Percentiles rank a stretch among this genome's conserved stretches.
phyloP scores from a whole-genome alignment of 2,888 invertebrate species.

The Drosophila subsilvestris region DNA sequence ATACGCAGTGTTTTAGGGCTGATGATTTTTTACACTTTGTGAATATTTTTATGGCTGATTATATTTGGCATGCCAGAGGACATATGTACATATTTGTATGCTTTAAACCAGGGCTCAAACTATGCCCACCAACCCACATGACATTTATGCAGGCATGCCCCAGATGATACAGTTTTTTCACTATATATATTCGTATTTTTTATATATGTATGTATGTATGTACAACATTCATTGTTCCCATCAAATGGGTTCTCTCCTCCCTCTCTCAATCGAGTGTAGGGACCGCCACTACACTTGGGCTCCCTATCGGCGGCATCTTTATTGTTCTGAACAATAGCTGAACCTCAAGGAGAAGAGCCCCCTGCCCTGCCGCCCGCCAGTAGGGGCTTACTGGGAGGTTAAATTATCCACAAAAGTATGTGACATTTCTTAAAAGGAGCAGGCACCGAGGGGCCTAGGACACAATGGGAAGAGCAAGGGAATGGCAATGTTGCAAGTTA shows the following conservation, averaged over 20 bases:
- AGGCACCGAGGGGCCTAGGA: neutral
- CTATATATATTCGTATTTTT: neutral
- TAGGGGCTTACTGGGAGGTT: neutral
- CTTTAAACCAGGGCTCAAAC: neutral
- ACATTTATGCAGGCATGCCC: slow-evolving; percentile 8
- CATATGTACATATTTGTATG: slow-evolving; percentile 2
- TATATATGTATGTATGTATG: neutral
- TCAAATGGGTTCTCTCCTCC: slow-evolving; percentile 28
- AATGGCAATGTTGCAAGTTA: slow-evolving; percentile 49
- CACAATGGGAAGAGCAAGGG: slow-evolving; percentile 11
- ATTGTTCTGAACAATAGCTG: slow-evolving; percentile 35
- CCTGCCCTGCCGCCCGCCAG: neutral
- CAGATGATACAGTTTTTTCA: slow-evolving; percentile 10
- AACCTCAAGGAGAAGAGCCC: neutral
- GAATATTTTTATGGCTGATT: slow-evolving; percentile 9
- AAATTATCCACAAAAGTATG: slow-evolving; percentile 40
- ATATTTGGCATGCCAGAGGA: slow-evolving; percentile 14
- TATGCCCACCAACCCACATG: neutral
- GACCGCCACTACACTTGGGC: neutral
- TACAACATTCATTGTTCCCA: slow-evolving; percentile 22
- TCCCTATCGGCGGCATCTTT: slow-evolving; percentile 42
- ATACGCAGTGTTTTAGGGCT: slow-evolving; percentile 49
- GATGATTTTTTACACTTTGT: slow-evolving; percentile 33
- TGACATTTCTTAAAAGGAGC: slow-evolving; percentile 28
- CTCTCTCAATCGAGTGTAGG: slow-evolving; percentile 15